Evolutionary conservation across 2,888 invertebrate genomes (phyloP).

Genomic region (Zele albiditarsus): DNA sequence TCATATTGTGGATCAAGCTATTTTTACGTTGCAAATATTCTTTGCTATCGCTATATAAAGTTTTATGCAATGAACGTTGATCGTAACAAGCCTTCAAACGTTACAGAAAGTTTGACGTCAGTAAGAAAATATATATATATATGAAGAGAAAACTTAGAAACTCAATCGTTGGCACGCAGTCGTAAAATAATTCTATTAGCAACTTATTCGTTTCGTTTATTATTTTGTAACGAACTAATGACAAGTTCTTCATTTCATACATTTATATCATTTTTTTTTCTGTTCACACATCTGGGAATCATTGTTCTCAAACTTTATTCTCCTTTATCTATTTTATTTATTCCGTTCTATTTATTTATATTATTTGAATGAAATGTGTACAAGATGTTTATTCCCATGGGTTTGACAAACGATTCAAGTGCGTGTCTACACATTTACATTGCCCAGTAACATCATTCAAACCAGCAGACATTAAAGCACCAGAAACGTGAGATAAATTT

Average conservation of each 20-base stretch:
- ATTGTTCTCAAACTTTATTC: not conserved
- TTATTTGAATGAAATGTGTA: not conserved
- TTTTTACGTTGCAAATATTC: no score
- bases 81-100: no score
- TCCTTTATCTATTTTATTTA: not conserved
- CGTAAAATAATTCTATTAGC: not conserved
- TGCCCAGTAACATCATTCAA: not conserved
- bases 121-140: not conserved
- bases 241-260: no score
- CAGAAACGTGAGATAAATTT: constrained; percentile 5
- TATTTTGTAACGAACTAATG: not conserved
- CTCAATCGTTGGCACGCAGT: not conserved
- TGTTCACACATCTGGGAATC: no score
- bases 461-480: not conserved
- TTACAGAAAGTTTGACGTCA: not conserved
- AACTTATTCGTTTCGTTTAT: not conserved
- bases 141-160: not conserved
- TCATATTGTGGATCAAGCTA: no score
- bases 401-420: constrained; percentile 20
- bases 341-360: not conserved
- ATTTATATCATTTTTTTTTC: no score
- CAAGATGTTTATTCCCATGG: constrained; percentile 12
- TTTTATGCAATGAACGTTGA: no score
- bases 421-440: not conserved
- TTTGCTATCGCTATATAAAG: no score